These are phyloP conservation scores for Eueides isabella DNA, from an alignment of 1,140 invertebrate species.

Conservation along the genomic window DNA sequence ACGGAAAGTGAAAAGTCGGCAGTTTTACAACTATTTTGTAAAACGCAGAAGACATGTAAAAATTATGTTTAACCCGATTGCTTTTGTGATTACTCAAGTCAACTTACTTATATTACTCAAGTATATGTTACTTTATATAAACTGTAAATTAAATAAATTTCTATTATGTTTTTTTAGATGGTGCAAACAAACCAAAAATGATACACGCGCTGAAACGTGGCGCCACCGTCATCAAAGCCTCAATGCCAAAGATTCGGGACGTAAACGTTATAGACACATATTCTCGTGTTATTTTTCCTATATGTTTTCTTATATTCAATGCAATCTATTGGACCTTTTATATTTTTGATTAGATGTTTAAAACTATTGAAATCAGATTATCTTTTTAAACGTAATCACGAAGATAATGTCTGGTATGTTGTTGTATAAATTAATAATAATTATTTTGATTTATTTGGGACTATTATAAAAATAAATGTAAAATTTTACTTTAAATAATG, in stretches of 20 bases:
- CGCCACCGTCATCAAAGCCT: constrained; percentile 89
- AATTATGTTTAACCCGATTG: too few species aligned
- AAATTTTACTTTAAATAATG: not conserved
- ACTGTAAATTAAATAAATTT: not conserved
- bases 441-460: not conserved
- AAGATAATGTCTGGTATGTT: not conserved
- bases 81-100: too few species aligned
- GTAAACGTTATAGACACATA: constrained; percentile 99
- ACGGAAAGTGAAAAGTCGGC: too few species aligned
- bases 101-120: too few species aligned
- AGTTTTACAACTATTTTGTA: too few species aligned
- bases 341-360: constrained; percentile 83
- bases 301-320: constrained; percentile 97
- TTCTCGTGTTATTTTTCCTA: constrained; percentile 96
- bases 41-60: too few species aligned
- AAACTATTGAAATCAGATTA: not conserved
- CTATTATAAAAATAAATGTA: not conserved
- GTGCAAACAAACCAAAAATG: constrained; percentile 85
- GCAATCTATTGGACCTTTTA: constrained; percentile 97
- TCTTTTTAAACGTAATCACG: not conserved
- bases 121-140: not conserved
- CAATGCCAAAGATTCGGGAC: constrained; percentile 96
- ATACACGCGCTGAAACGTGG: constrained; percentile 90
- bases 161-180: constrained; percentile 61
- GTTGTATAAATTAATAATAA: not conserved